Conservation (phyloP, 1,140 invertebrate genomes). For the Cardiocondyla obscurior region DNA sequence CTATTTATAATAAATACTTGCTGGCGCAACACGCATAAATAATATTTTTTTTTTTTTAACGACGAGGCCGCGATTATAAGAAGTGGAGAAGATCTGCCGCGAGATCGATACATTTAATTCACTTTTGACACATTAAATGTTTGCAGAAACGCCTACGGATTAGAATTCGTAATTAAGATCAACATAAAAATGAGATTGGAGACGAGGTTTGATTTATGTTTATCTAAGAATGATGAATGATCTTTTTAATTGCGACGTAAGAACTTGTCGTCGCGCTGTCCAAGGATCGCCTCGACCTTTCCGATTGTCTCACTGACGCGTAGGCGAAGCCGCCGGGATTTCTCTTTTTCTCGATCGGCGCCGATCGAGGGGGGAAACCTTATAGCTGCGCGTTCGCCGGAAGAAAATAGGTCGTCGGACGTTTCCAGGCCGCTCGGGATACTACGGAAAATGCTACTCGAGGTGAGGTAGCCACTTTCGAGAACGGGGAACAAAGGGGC, state of each 20-base stretch:
- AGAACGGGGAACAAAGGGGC: background rate
- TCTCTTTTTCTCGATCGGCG: constrained; percentile 10
- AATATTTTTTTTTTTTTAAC: background rate
- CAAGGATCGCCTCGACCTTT: constrained; percentile 18
- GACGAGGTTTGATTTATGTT: background rate
- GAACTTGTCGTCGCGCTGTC: background rate
- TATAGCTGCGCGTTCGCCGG: background rate
- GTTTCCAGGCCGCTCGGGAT: constrained; percentile 38
- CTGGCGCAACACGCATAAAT: background rate
- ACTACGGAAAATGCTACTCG: too few relatives aligned
- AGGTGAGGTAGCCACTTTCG: constrained; percentile 8
- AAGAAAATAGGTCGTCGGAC: constrained; percentile 34
- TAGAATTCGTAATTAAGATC: background rate
- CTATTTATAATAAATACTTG: background rate
- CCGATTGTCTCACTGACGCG: constrained; percentile 1
- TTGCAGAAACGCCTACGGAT: background rate
- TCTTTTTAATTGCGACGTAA: background rate
- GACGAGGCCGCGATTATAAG: background rate
- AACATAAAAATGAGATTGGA: background rate
- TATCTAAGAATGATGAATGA: background rate
- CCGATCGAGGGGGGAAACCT: too few relatives aligned
- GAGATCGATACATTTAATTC: background rate
- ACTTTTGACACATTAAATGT: too few relatives aligned
- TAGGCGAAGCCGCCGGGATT: constrained; percentile 22
- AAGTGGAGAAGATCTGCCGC: background rate